phyloP scores from a whole-genome alignment of 2,113 vertebrate species.

The Myiopsitta monachus region DNA sequence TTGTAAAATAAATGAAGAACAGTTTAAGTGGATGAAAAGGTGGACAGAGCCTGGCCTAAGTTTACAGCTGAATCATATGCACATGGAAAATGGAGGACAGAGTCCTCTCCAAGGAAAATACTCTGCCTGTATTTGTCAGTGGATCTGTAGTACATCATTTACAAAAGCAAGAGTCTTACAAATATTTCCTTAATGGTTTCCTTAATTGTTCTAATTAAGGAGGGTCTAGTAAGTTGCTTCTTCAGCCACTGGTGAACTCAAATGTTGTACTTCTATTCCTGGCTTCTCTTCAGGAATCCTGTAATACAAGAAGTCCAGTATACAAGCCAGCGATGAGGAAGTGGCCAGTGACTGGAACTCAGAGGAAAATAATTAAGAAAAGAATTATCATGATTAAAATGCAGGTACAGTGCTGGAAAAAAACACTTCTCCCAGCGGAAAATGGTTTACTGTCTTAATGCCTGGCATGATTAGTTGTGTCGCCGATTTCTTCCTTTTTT shows the following conservation, averaged over 20 bases:
- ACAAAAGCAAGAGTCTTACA: slow-evolving; percentile 1
- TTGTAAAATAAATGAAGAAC: not conserved
- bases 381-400: not conserved
- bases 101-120: not conserved
- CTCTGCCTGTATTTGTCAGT: not conserved
- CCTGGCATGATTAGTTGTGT: not conserved
- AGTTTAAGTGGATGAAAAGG: not conserved
- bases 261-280: not conserved
- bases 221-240: not conserved
- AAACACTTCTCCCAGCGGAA: not conserved
- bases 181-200: not conserved
- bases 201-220: slow-evolving; percentile 13
- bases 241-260: not conserved
- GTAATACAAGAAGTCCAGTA: not conserved
- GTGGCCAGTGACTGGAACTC: not conserved
- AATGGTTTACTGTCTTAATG: not conserved
- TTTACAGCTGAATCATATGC: not conserved
- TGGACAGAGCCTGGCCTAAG: not conserved
- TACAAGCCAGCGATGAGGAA: not conserved
- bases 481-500: not conserved
- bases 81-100: not conserved
- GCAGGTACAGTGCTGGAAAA: not conserved
- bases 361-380: not conserved
- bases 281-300: not conserved
- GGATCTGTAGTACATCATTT: not conserved